Conservation (phyloP, 2,797 vertebrate species). For the Notoglanidium macrostoma region DNA sequence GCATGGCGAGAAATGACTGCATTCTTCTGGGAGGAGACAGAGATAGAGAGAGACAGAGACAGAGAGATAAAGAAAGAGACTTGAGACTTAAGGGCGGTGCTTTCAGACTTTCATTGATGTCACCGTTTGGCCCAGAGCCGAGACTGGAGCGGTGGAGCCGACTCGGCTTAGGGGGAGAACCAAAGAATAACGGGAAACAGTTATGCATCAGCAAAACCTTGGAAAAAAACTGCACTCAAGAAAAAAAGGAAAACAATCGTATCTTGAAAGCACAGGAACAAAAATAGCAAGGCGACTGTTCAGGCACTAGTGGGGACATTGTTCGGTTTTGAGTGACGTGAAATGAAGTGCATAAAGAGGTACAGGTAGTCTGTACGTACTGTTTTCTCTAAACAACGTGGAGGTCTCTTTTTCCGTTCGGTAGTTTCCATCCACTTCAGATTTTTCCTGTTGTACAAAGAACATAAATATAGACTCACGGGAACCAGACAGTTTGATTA, state of each 20-base stretch:
- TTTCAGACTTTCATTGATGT: slow-evolving; percentile 57
- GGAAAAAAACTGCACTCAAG: slow-evolving; percentile 60
- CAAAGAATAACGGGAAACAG: slow-evolving; percentile 81
- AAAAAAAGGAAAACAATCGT: slow-evolving; percentile 76
- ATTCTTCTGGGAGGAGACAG: slow-evolving; percentile 13
- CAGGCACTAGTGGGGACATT: slow-evolving; percentile 63
- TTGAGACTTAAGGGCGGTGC: slow-evolving; percentile 33
- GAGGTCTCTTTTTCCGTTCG: slow-evolving; percentile 50
- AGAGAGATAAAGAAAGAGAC: slow-evolving; percentile 21
- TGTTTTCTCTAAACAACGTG: slow-evolving; percentile 64
- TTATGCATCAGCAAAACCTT: slow-evolving; percentile 73
- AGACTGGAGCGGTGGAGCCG: slow-evolving; percentile 74
- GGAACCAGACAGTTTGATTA: slow-evolving; percentile 23
- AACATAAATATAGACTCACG: slow-evolving; percentile 35
- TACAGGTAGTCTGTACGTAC: slow-evolving; percentile 18
- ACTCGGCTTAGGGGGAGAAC: slow-evolving; percentile 67
- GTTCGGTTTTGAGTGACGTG: slow-evolving; percentile 65
- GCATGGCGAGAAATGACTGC: neutral
- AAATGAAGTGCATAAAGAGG: slow-evolving; percentile 53
- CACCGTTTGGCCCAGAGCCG: slow-evolving; percentile 66
- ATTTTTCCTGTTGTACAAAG: slow-evolving; percentile 57
- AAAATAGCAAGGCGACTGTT: slow-evolving; percentile 75
- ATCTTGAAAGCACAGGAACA: slow-evolving; percentile 78
- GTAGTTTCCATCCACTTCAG: slow-evolving; percentile 59
- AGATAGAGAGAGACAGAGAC: slow-evolving; percentile 6